Base-by-base conservation (phyloP, 2,797 vertebrate species). In the Cercopithecus diana region DNA sequence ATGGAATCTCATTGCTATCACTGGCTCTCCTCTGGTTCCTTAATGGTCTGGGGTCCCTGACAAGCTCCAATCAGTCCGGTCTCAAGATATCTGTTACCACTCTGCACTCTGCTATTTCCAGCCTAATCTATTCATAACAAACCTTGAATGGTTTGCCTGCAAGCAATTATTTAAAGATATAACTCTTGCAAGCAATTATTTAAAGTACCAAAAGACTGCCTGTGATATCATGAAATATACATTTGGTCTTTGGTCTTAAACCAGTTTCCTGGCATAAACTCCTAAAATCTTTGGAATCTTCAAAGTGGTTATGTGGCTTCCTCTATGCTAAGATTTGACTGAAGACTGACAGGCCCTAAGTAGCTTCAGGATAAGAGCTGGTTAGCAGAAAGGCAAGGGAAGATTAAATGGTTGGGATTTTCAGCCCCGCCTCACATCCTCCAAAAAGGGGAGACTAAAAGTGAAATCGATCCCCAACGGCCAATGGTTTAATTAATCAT, bases 121-220 rank as follows among this genome's bases (percentile, higher is more conserved):
- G 36, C 0, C 50, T 93, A 57, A 89, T 72, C 45, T 85, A 92
- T 39, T 79, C n/a, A 39, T 67, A 94, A 88, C 33, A 93, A 95
- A 96, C 70, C 64, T 73, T 86, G 10, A 95, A 89, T 76, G 20
- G 30, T 55, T 89, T 88, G 41, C 45, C 70, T 67, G 36, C 13
- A 64, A 81, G 13, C 80, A 92, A 96, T 73, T 84, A 61, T 30
- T 94, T 26, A 50, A 82, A 91, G 70, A 67, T 67, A n/a, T 67
- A 67, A 67, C 33, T n/a, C 33, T n/a, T 58, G 28, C 17, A 92
- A 96, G 28, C 17, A 92, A 96, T 73, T 84, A 61, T 30, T 93
- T 26, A 50, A 82, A 91, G 75, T 58, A 88, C 26, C 26, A 43
- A 88, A 79, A 86, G 30, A 88, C 19, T 8, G 19, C 50, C 22